These are phyloP conservation scores for Erannis defoliaria DNA, from an alignment of 2,888 invertebrate species.

Conservation along the genomic window DNA sequence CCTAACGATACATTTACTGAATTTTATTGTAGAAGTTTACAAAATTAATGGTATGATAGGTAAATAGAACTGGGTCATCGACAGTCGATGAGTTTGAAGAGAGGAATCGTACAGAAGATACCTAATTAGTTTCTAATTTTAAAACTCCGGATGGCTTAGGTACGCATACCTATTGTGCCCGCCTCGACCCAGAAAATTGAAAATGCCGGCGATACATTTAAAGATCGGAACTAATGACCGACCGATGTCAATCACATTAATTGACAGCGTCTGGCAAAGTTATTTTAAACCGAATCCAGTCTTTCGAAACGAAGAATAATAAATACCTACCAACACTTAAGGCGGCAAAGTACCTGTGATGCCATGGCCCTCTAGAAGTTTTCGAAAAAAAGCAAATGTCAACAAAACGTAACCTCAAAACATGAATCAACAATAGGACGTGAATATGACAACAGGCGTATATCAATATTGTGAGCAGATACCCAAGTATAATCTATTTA, in stretches of 20 bases:
- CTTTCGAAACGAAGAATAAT: slow-evolving; percentile 55
- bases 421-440: slow-evolving; percentile 78
- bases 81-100: slow-evolving; percentile 24
- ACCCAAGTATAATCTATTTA: slow-evolving; percentile 35
- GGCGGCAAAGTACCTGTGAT: slow-evolving; percentile 15
- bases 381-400: slow-evolving; percentile 65
- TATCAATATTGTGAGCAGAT: slow-evolving; percentile 46
- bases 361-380: slow-evolving; percentile 32
- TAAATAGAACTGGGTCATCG: slow-evolving; percentile 26
- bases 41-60: slow-evolving; percentile 21
- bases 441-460: slow-evolving; percentile 64
- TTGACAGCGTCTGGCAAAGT: slow-evolving; percentile 73
- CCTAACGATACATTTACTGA: slow-evolving; percentile 30
- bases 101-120: slow-evolving; percentile 24
- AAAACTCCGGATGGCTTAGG: slow-evolving; percentile 27
- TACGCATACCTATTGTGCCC: slow-evolving; percentile 40
- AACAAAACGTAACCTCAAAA: slow-evolving; percentile 83
- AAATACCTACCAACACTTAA: neutral
- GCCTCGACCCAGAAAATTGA: slow-evolving; percentile 51
- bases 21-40: slow-evolving; percentile 38
- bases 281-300: slow-evolving; percentile 51
- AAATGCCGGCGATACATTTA: slow-evolving; percentile 49
- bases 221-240: slow-evolving; percentile 70
- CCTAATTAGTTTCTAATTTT: slow-evolving; percentile 47
- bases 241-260: slow-evolving; percentile 83